These are phyloP conservation scores for Aleiodes testaceus DNA, from an alignment of 2,888 invertebrate species.

Conservation along the genomic window DNA sequence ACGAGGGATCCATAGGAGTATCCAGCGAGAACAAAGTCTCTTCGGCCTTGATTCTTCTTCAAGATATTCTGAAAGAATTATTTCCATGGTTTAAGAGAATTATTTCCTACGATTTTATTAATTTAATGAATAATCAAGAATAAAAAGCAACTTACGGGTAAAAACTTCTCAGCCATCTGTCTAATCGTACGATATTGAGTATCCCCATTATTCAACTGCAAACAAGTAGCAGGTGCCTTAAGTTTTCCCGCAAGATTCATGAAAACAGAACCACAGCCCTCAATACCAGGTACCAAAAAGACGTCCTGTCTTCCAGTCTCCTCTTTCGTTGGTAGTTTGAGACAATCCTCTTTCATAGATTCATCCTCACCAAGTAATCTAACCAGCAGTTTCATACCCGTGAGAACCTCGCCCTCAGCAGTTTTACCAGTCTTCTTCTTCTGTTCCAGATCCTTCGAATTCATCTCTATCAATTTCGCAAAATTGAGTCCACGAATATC, in stretches of 20 bases:
- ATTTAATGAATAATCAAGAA: background rate
- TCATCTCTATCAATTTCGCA: conserved; percentile 75
- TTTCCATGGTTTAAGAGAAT: background rate
- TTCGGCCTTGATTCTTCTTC: conserved; percentile 66
- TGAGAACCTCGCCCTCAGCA: conserved; percentile 43
- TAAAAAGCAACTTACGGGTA: conserved; percentile 73
- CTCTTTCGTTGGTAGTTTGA: conserved; percentile 57
- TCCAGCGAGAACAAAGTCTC: conserved; percentile 82
- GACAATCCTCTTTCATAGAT: conserved; percentile 50
- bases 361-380: conserved; percentile 49
- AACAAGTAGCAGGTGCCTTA: conserved; percentile 61
- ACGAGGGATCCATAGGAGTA: conserved; percentile 92
- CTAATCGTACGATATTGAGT: conserved; percentile 72
- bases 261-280: conserved; percentile 68
- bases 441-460: conserved; percentile 50
- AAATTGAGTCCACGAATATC: conserved; percentile 89
- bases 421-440: conserved; percentile 35
- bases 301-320: conserved; percentile 57
- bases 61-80: conserved; percentile 75
- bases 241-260: conserved; percentile 62
- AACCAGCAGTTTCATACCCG: conserved; percentile 57
- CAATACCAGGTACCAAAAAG: conserved; percentile 71
- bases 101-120: background rate
- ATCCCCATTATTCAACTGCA: conserved; percentile 66
- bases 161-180: conserved; percentile 74